Evolutionary conservation across 2,797 vertebrate genomes (phyloP), one percentile per base, ranked within the genome.

Genomic region (Amblyraja radiata): DNA sequence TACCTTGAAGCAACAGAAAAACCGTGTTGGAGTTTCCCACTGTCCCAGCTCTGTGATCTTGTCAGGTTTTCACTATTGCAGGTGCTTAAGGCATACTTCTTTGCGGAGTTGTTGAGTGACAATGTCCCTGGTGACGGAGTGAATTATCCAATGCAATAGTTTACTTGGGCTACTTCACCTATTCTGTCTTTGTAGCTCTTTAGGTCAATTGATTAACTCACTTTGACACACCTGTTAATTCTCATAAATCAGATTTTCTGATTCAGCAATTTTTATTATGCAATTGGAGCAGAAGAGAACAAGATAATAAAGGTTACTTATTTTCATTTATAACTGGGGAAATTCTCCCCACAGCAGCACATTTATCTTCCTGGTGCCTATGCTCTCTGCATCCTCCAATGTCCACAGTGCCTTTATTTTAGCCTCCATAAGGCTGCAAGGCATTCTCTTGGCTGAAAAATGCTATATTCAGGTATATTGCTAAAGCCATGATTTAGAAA

Each of bases 271-370:
- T 90, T 46, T 73, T 39, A 46, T 32, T 73, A 65, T 65, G 14
- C 84, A 90, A 90, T 83, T 25, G 11, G 11, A 18, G 28, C 18
- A 73, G 68, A 92, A 28, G 11, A 76, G 71, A 74, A 18, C 68
- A 91, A 74, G 74, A 39, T 65, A 61, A 88, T 65, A 65, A 88
- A 65, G 78, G 13, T 88, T 65, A 88, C 13, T n/a, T 88, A 32
- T 10, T 6, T 65, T 88, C 28, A 58, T 7, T 65, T 88, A n/a
- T 65, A 18, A 65, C 28, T 88, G 58, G 11, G 25, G 46, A 28
- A 65, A 65, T 6, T 65, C 25, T 88, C 61, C 9, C 61, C 8
- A 46, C 32, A 32, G 28, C 61, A 32, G 63, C n/a, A 16, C 5
- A 32, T 88, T 88, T n/a, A 88, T 7, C 28, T 14, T 88, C 14